A percentile compares a stretch with the other conserved stretches of the same genome.
phyloP scores from a whole-genome alignment of 2,888 invertebrate genomes.

The Lepidochrysops patricia region DNA sequence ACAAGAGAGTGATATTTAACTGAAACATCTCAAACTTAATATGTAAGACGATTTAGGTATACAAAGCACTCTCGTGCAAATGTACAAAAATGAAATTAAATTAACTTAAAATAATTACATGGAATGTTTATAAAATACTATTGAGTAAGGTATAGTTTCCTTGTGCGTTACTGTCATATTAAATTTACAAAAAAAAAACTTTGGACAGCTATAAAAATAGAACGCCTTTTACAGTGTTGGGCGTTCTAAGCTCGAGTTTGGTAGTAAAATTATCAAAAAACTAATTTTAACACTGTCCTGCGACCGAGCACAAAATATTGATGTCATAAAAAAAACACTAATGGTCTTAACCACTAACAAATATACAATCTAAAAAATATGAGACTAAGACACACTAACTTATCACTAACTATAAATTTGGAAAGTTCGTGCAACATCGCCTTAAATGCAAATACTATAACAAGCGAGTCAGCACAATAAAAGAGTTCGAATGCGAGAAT shows the following conservation, averaged over 20 bases:
- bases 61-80: background rate
- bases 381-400: slow-evolving; percentile 42
- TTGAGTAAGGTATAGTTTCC: background rate
- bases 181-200: background rate
- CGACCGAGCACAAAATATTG: slow-evolving; percentile 3
- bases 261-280: background rate
- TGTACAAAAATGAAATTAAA: slow-evolving; percentile 9
- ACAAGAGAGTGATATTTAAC: background rate
- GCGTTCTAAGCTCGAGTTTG: slow-evolving; percentile 12
- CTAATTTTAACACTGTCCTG: background rate
- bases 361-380: slow-evolving; percentile 34
- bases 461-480: slow-evolving; percentile 13
- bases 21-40: background rate
- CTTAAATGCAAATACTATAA: slow-evolving; percentile 11
- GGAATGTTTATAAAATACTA: slow-evolving; percentile 13
- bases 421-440: slow-evolving; percentile 26
- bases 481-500: slow-evolving; percentile 16
- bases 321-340: slow-evolving; percentile 6
- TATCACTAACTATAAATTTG: slow-evolving; percentile 24
- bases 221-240: background rate
- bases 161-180: background rate
- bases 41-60: background rate
- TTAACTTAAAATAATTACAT: slow-evolving; percentile 11
- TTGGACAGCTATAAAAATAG: background rate
- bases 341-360: slow-evolving; percentile 32